Evolutionary conservation across 2,797 vertebrate genomes (phyloP).

Genomic region (Lagorchestes hirsutus): DNA sequence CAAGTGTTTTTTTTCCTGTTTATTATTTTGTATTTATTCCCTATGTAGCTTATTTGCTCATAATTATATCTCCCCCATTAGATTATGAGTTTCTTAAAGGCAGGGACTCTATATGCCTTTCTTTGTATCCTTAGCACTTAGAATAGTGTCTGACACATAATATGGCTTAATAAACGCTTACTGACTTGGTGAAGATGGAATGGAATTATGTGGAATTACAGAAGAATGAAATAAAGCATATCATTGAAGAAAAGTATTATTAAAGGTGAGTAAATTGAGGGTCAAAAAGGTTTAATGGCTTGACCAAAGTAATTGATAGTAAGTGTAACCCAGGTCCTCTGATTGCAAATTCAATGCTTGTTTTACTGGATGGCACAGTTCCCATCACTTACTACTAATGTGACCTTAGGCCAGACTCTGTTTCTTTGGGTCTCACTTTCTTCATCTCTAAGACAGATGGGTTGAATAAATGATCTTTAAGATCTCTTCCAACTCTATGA

Average conservation of each 20-base stretch:
- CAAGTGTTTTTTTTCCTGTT: background rate
- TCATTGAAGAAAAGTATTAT: background rate
- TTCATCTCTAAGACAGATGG: background rate
- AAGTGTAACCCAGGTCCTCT: background rate
- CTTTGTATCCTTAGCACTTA: background rate
- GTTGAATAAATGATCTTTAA: background rate
- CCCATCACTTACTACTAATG: background rate
- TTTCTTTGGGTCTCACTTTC: background rate
- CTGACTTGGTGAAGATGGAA: background rate
- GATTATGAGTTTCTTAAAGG: background rate
- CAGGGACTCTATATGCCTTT: background rate
- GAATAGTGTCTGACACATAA: background rate
- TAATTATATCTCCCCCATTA: background rate
- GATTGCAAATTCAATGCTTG: background rate
- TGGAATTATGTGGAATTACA: background rate
- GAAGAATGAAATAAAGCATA: background rate
- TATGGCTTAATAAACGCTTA: background rate
- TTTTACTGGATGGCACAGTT: background rate
- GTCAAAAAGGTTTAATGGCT: rapidly evolving
- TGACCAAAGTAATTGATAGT: too few species aligned
- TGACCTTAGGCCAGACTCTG: background rate
- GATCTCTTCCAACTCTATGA: background rate
- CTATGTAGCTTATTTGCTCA: background rate
- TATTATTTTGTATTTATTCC: background rate
- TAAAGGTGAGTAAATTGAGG: too few species aligned